phyloP scores from a whole-genome alignment of 2,797 vertebrate genomes.

The Strix occidentalis region DNA sequence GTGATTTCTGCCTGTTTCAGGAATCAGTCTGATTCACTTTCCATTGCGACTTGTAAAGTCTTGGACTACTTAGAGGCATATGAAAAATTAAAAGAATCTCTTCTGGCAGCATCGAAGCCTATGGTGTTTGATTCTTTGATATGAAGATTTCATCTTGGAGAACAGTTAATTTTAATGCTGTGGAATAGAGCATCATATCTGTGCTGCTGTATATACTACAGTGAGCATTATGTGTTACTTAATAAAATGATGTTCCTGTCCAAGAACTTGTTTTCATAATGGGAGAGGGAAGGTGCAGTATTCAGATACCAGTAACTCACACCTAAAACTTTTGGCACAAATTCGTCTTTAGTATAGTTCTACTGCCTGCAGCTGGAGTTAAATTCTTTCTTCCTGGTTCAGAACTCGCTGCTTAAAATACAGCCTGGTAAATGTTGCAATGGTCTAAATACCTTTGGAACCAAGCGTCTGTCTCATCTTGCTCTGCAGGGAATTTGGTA shows the following conservation, averaged over 20 bases:
- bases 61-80: constrained; percentile 2
- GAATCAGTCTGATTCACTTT: not conserved
- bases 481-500: not conserved
- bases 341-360: not conserved
- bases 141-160: constrained; percentile 16
- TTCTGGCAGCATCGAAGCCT: not conserved
- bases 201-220: not conserved
- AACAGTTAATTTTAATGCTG: constrained; percentile 22
- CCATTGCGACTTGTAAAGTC: not conserved
- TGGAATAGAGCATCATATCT: constrained; percentile 46
- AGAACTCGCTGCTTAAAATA: not conserved
- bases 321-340: not conserved
- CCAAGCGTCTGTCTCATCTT: not conserved
- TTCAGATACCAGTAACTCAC: not conserved
- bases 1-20: not conserved
- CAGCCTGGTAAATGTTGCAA: not conserved
- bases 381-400: not conserved
- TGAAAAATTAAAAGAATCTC: not conserved
- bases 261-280: not conserved
- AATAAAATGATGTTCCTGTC: not conserved
- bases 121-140: constrained; percentile 28
- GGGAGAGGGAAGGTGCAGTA: not conserved
- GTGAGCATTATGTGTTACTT: not conserved
- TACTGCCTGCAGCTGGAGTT: not conserved
- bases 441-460: not conserved